Percentiles rank a stretch among this genome's conserved stretches.
phyloP scores from a whole-genome alignment of 2,797 vertebrate species.

The Hemitrygon akajei region DNA sequence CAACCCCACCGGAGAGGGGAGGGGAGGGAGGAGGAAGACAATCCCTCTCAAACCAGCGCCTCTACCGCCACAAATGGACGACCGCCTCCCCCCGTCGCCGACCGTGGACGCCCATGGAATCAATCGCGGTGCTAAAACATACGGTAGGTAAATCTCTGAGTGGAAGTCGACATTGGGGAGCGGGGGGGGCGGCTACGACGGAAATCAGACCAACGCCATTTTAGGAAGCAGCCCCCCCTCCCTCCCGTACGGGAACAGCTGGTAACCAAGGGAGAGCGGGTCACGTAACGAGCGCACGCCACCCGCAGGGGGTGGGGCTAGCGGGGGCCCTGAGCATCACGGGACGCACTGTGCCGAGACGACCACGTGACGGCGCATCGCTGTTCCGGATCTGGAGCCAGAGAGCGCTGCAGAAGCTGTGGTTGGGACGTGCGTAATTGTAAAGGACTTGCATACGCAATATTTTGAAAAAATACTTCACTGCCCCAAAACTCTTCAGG shows the following conservation, averaged over 20 bases:
- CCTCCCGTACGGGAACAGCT: slow-evolving; percentile 8
- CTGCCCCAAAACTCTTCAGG: too few relatives aligned
- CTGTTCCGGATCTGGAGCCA: too few relatives aligned
- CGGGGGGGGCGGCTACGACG: too few relatives aligned
- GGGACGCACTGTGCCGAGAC: background rate
- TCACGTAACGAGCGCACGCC: background rate
- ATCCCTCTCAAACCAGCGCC: background rate
- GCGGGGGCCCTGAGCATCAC: background rate
- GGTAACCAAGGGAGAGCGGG: background rate
- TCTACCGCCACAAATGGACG: background rate
- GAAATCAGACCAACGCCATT: slow-evolving; percentile 16
- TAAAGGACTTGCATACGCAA: too few relatives aligned
- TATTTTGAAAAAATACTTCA: too few relatives aligned
- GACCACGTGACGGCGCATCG: background rate
- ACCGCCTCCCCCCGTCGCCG: background rate
- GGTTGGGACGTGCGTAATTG: too few relatives aligned
- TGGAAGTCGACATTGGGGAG: too few relatives aligned
- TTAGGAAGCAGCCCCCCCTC: slow-evolving; percentile 4
- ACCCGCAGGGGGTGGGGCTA: background rate
- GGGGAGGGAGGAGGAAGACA: too few relatives aligned
- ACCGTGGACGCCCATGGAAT: background rate
- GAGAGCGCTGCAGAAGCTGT: too few relatives aligned
- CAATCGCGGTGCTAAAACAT: background rate
- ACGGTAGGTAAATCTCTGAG: background rate
- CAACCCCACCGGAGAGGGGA: too few relatives aligned